Conservation (phyloP, 2,888 invertebrate species). For the Diadromus collaris region DNA sequence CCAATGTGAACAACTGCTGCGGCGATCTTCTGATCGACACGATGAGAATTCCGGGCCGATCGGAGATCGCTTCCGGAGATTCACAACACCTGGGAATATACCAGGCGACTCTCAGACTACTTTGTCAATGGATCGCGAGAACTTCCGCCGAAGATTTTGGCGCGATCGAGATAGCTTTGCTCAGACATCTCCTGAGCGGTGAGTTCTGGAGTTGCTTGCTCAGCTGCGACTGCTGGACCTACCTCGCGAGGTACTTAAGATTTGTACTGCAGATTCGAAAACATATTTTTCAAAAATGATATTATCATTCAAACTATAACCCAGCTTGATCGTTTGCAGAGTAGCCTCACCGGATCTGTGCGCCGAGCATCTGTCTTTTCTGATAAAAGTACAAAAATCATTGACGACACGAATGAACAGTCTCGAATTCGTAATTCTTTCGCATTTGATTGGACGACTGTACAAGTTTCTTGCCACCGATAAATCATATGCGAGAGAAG, state of each 20-base stretch:
- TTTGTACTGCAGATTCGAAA: neutral
- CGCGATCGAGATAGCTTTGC: conserved; percentile 67
- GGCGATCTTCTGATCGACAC: conserved; percentile 50
- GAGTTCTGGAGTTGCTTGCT: conserved; percentile 73
- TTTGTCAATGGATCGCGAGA: conserved; percentile 69
- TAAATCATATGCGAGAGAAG: conserved; percentile 51
- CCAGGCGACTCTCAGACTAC: conserved; percentile 70
- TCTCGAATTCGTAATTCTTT: conserved; percentile 69
- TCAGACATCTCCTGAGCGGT: conserved; percentile 73
- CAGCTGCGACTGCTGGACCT: conserved; percentile 74
- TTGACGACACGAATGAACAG: conserved; percentile 66
- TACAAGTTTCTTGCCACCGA: conserved; percentile 68
- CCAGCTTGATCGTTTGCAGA: conserved; percentile 61
- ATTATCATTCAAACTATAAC: neutral
- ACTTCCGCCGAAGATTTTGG: conserved; percentile 67
- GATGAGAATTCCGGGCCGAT: conserved; percentile 61
- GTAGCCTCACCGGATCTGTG: conserved; percentile 70
- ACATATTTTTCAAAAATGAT: neutral
- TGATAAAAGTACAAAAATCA: conserved; percentile 68
- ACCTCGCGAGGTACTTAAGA: conserved; percentile 70
- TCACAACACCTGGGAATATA: conserved; percentile 67
- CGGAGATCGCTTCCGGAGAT: conserved; percentile 50
- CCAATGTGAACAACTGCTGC: conserved; percentile 43
- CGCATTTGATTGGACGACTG: conserved; percentile 71
- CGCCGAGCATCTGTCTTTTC: conserved; percentile 69